Evolutionary conservation across 2,797 vertebrate genomes (phyloP).

Genomic region (Syngnathus rostellatus): DNA sequence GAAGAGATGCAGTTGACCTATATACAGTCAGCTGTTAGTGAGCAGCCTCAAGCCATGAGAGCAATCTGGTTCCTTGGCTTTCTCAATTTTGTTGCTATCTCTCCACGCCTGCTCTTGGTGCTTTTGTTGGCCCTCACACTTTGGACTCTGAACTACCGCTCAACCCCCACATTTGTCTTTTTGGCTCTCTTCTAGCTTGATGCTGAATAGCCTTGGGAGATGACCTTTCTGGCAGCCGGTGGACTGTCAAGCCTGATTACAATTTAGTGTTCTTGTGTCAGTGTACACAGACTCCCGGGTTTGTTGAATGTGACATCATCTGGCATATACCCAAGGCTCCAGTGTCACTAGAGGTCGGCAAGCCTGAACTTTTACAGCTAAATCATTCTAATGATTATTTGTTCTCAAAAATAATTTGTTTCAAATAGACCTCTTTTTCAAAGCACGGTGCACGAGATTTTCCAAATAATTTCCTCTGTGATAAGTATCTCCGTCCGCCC

Average conservation of each 20-base stretch:
- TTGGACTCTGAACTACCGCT: conserved; percentile 49
- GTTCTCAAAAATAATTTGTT: conserved; percentile 46
- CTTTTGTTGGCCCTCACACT: conserved; percentile 45
- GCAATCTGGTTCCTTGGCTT: conserved; percentile 38
- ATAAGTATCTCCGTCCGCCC: too few species aligned
- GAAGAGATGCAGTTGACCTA: conserved; percentile 54
- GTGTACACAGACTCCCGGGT: conserved; percentile 40
- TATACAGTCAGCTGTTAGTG: conserved; percentile 54
- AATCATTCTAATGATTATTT: conserved; percentile 50
- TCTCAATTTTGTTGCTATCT: conserved; percentile 30
- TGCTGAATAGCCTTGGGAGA: conserved; percentile 48
- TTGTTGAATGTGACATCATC: conserved; percentile 51
- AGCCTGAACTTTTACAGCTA: conserved; percentile 58
- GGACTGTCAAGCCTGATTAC: conserved; percentile 57
- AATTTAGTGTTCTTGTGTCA: conserved; percentile 45
- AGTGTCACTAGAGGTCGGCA: conserved; percentile 53
- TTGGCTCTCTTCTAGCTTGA: conserved; percentile 34
- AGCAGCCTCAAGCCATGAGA: conserved; percentile 52
- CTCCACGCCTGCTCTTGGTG: conserved; percentile 29
- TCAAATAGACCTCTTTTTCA: conserved; percentile 33
- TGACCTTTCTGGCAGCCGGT: conserved; percentile 60
- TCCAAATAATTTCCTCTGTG: conserved; percentile 16
- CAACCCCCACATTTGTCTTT: conserved; percentile 50
- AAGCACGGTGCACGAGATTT: conserved; percentile 18
- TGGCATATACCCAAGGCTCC: conserved; percentile 48